Conservation (phyloP, 2,888 invertebrate species). For the Eurois occulta region DNA sequence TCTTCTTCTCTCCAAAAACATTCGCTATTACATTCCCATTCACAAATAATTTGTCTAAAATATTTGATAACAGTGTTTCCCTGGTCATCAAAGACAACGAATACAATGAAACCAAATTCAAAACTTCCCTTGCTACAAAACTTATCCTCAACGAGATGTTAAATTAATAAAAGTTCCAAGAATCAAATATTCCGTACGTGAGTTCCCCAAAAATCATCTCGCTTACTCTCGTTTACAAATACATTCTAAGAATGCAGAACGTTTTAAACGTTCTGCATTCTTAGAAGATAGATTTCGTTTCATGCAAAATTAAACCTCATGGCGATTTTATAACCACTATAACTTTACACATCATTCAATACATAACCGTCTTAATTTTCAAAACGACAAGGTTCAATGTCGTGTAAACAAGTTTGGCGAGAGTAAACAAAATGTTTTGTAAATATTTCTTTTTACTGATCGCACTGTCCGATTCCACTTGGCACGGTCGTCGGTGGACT, state of each 20-base stretch:
- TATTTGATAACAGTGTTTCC: neutral
- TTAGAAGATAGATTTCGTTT: conserved; percentile 47
- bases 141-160: conserved; percentile 9
- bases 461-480: conserved; percentile 53
- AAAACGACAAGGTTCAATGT: conserved; percentile 11
- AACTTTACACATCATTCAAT: neutral
- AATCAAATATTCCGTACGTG: conserved; percentile 24
- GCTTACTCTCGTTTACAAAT: conserved; percentile 53
- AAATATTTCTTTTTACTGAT: conserved; percentile 55
- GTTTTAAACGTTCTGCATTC: no score
- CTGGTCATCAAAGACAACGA: neutral
- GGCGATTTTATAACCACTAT: conserved; percentile 24
- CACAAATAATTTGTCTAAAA: neutral
- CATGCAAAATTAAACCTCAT: conserved; percentile 50
- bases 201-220: conserved; percentile 20
- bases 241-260: conserved; percentile 62
- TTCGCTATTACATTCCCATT: neutral
- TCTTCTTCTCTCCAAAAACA: neutral
- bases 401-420: conserved; percentile 17
- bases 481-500: conserved; percentile 61
- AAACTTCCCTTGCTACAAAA: neutral
- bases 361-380: neutral
- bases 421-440: conserved; percentile 30
- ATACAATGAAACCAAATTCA: neutral
- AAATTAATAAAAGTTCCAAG: conserved; percentile 37